A percentile compares a stretch with the other conserved stretches of the same genome.
Conservation (phyloP, 1,140 invertebrate species). For the Kradibia gibbosae region DNA sequence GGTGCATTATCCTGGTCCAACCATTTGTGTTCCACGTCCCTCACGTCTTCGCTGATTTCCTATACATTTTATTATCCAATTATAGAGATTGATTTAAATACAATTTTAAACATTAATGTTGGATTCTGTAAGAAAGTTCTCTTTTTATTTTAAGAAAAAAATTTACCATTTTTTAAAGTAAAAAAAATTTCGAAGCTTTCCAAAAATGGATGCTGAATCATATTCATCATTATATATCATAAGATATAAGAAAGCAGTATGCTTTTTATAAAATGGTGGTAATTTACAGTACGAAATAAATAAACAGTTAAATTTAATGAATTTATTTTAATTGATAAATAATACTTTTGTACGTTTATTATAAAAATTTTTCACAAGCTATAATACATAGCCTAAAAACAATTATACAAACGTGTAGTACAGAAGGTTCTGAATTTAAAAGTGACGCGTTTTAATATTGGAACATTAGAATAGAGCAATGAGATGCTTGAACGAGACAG, state of each 20-base stretch:
- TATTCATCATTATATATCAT: neutral
- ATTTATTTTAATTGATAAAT: too few relatives aligned
- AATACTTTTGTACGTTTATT: too few relatives aligned
- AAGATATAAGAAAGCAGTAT: too few relatives aligned
- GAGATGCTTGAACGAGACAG: neutral
- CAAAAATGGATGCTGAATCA: conserved; percentile 35
- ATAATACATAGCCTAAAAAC: too few relatives aligned
- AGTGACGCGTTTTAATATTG: neutral
- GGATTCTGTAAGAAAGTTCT: neutral
- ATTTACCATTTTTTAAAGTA: conserved; percentile 27
- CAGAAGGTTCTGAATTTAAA: too few relatives aligned
- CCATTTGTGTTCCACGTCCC: conserved; percentile 80
- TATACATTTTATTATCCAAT: conserved; percentile 55
- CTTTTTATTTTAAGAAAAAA: neutral
- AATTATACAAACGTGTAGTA: too few relatives aligned
- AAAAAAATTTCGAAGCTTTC: conserved; percentile 20
- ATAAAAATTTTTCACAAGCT: too few relatives aligned
- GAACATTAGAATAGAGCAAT: neutral
- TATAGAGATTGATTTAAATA: neutral
- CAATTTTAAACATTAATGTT: neutral
- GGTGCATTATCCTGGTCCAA: conserved; percentile 76
- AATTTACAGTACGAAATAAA: too few relatives aligned
- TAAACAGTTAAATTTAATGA: too few relatives aligned
- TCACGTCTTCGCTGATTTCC: conserved; percentile 78
- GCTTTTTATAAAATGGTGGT: too few relatives aligned